These are phyloP conservation scores for Thamnophis elegans DNA, from an alignment of 2,797 vertebrate species.

Conservation along the genomic window DNA sequence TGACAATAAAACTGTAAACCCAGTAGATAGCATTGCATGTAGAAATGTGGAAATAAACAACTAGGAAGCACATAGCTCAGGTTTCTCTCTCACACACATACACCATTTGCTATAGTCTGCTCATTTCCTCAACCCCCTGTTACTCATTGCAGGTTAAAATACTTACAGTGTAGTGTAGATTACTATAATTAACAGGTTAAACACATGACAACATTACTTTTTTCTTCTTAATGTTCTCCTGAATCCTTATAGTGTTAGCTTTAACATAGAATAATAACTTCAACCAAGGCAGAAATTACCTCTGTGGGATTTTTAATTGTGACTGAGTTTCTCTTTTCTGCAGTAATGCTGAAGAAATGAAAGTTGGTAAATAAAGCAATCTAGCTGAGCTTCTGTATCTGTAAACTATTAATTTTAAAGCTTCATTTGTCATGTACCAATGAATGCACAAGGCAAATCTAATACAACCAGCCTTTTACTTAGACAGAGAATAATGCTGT, in stretches of 20 bases:
- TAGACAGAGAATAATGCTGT: no score
- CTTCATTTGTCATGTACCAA: not conserved
- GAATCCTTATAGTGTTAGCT: constrained; percentile 51
- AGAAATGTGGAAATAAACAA: constrained; percentile 62
- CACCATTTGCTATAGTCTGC: constrained; percentile 58
- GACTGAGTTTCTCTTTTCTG: constrained; percentile 56
- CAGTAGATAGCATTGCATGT: constrained; percentile 32
- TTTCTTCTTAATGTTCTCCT: constrained; percentile 59
- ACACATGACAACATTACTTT: constrained; percentile 57
- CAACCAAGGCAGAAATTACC: constrained; percentile 55
- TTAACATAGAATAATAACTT: constrained; percentile 53
- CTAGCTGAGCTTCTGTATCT: constrained; percentile 50
- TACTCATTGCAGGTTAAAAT: constrained; percentile 63
- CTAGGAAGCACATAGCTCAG: constrained; percentile 55
- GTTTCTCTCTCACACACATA: constrained; percentile 34
- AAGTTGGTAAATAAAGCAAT: constrained; percentile 65
- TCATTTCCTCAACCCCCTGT: constrained; percentile 59
- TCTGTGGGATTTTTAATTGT: constrained; percentile 40
- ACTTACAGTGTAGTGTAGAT: constrained; percentile 55
- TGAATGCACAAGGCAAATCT: not conserved
- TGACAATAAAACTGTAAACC: constrained; percentile 42
- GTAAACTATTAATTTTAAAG: constrained; percentile 53
- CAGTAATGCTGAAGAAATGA: constrained; percentile 62
- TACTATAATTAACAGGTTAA: constrained; percentile 67
- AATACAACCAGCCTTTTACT: not conserved